Base-by-base conservation (phyloP, 2,888 invertebrate species). In the Hydroisotoma schaefferi region DNA sequence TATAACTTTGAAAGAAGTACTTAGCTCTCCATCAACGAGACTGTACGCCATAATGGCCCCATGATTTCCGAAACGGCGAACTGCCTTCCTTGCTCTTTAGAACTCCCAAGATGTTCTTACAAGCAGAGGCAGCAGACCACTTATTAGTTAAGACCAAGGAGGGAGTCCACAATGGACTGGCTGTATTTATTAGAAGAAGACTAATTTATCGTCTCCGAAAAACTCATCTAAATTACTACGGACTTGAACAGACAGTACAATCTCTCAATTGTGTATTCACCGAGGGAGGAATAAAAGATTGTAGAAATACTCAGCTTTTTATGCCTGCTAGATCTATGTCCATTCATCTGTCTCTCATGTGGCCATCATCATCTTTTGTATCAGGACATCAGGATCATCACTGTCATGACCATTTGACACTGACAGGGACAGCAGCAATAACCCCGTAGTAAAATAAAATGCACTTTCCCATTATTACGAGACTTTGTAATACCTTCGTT, bases 301-400 rank as follows among this genome's bases (percentile, higher is more conserved):
- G 6, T 12, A 46, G 25, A 23, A 20, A 46, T 46, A 46, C 23
- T 20, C 20, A 23, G 46, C 46, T 46, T 22, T 46, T 23, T 23
- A 25, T 46, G 25, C 18, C 23, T 12, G 25, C 25, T 20, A 46
- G 12, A 22, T 22, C 20, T 46, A 12, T 23, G 46, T 25, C 37
- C 29, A 23, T 53, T 38, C 40, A 40, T 40, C 43, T 53, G 53
- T 53, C 53, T 33, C 23, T 33, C 33, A 15, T 28, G 23, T 22
- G 22, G n/a, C 27, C 12, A 53, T 53, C 40, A 40, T 53, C 53
- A 52, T 33, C 52, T 52, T 37, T 40, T 43, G 46, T 46, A 46
- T 46, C 46, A 15, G 25, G 25, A 25, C 25, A 46, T 46, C 46
- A 15, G 25, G 25, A 25, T 46, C 12, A 46, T 46, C 46, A 46